Conservation (phyloP, 2,113 vertebrate species). For the Bubo bubo region DNA sequence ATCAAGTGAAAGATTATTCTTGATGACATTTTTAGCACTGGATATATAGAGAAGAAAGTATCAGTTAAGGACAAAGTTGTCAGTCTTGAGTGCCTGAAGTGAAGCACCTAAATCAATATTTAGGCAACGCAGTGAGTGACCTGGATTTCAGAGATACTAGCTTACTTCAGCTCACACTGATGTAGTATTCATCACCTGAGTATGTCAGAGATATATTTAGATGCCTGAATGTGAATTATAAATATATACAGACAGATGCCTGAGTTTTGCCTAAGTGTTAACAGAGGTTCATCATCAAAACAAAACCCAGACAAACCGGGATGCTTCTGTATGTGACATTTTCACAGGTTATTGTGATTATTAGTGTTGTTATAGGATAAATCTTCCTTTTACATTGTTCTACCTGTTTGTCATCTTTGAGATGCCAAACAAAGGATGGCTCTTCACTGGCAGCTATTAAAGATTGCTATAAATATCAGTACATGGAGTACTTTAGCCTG, state of each 20-base stretch:
- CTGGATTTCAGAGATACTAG: not conserved
- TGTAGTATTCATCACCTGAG: not conserved
- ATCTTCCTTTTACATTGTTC: not conserved
- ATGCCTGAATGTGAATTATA: not conserved
- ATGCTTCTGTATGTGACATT: not conserved
- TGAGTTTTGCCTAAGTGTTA: not conserved
- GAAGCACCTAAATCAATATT: not conserved
- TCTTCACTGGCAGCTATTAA: not conserved
- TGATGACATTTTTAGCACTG: not conserved
- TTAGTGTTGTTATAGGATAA: not conserved
- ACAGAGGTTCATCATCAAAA: not conserved
- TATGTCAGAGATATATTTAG: not conserved
- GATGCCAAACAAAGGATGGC: not conserved
- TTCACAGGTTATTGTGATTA: not conserved
- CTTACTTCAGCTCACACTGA: not conserved
- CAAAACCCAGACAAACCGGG: not conserved
- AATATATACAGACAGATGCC: not conserved
- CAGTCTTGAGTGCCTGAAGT: not conserved
- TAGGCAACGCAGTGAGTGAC: not conserved
- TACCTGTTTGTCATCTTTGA: not conserved
- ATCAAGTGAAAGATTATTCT: not conserved
- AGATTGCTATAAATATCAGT: not conserved
- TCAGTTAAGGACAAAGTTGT: not conserved
- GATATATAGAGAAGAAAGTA: not conserved
- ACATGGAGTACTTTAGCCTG: not conserved